These are phyloP conservation scores for Drosophila anomalata DNA, from an alignment of 2,888 invertebrate species.

Conservation along the genomic window DNA sequence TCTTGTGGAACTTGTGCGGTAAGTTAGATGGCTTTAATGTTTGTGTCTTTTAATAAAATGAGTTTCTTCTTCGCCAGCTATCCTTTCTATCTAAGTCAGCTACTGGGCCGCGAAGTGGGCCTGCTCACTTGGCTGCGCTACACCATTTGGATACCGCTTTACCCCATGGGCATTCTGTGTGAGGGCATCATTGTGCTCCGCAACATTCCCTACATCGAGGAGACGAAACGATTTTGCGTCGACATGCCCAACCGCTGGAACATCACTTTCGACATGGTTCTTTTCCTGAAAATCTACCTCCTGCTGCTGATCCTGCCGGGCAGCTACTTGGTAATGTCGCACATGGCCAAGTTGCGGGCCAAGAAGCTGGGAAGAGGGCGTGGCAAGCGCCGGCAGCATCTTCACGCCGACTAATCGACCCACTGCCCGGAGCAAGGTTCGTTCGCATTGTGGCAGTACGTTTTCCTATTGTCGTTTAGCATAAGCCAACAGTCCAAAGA, in stretches of 20 bases:
- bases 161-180: slow-evolving; percentile 94
- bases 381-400: slow-evolving; percentile 47
- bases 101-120: slow-evolving; percentile 89
- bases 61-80: slow-evolving; percentile 87
- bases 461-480: slow-evolving; percentile 28
- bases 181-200: slow-evolving; percentile 92
- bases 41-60: background rate
- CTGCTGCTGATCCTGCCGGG: slow-evolving; percentile 90
- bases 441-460: slow-evolving; percentile 10
- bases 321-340: slow-evolving; percentile 90
- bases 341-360: slow-evolving; percentile 91
- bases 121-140: slow-evolving; percentile 96
- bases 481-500: slow-evolving; percentile 27
- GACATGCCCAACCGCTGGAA: slow-evolving; percentile 93
- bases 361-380: slow-evolving; percentile 87
- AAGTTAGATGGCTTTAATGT: slow-evolving; percentile 46
- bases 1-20: slow-evolving; percentile 92
- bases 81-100: slow-evolving; percentile 94
- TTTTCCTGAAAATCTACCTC: slow-evolving; percentile 90
- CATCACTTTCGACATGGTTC: slow-evolving; percentile 93
- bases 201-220: slow-evolving; percentile 95
- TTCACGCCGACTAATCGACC: slow-evolving; percentile 30
- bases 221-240: slow-evolving; percentile 90
- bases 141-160: slow-evolving; percentile 96
- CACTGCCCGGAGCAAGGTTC: slow-evolving; percentile 9